phyloP scores from a whole-genome alignment of 1,140 invertebrate species.

The Lepidurus packardi region DNA sequence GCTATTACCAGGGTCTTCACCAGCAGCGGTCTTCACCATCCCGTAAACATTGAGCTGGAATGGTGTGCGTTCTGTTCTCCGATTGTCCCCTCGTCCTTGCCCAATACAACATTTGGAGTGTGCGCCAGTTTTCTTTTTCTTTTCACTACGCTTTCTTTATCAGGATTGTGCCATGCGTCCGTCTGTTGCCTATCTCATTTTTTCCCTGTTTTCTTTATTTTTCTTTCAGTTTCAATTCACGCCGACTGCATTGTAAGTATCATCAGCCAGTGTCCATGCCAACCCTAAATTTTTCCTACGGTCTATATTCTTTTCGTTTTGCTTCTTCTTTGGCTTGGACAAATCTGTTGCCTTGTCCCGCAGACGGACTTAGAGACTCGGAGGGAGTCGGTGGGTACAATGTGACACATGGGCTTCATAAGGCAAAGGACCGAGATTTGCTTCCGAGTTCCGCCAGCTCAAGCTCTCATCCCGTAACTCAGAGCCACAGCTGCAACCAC shows the following conservation, averaged over 20 bases:
- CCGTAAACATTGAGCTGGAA: neutral
- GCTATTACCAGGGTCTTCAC: slow-evolving; percentile 27
- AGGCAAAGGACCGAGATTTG: slow-evolving; percentile 8
- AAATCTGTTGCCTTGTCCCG: slow-evolving; percentile 6
- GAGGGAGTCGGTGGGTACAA: neutral
- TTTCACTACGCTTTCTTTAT: neutral
- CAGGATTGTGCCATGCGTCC: neutral
- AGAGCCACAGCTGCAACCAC: slow-evolving; percentile 17
- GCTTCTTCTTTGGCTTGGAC: neutral
- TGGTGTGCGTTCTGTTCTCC: neutral
- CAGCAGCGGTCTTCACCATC: slow-evolving; percentile 1
- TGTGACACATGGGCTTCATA: slow-evolving; percentile 21
- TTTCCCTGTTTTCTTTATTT: neutral
- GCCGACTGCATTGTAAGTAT: slow-evolving; percentile 3
- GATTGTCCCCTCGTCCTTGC: neutral
- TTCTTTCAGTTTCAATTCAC: slow-evolving; percentile 1
- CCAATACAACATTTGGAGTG: neutral
- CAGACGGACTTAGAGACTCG: slow-evolving; percentile 9
- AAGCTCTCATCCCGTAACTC: neutral
- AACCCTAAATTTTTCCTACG: slow-evolving; percentile 7
- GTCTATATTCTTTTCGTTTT: neutral
- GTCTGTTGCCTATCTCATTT: neutral
- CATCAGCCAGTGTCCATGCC: slow-evolving; percentile 14
- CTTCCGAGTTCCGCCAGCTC: slow-evolving; percentile 6
- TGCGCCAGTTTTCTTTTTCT: neutral